Evolutionary conservation across 2,113 vertebrate genomes (phyloP).

Genomic region (Oxyruncus cristatus): DNA sequence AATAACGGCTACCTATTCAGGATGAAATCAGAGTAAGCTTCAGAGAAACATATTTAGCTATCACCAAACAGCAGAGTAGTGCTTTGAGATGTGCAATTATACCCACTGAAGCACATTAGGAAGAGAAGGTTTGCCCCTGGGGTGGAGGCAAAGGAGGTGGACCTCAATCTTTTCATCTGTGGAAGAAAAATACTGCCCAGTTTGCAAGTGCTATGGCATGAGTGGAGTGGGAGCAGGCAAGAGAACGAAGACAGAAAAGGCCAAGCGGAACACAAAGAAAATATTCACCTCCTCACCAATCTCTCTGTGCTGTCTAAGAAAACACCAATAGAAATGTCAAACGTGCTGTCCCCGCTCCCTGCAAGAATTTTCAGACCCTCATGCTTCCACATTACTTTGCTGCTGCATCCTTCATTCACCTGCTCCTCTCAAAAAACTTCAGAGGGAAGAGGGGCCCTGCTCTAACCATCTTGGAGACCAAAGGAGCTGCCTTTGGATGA

Average conservation of each 20-base stretch:
- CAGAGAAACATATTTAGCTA: not conserved
- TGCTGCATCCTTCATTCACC: not conserved
- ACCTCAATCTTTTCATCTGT: not conserved
- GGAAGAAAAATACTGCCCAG: not conserved
- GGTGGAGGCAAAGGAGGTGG: not conserved
- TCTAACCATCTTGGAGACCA: not conserved
- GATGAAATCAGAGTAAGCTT: not conserved
- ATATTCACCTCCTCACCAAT: not conserved
- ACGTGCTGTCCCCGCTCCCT: not conserved
- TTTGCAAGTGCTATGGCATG: not conserved
- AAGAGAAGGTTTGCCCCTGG: not conserved
- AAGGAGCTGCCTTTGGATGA: not conserved
- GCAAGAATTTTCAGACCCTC: not conserved
- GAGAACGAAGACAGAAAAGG: not conserved
- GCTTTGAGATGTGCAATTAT: conserved; percentile 4
- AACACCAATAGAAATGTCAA: not conserved
- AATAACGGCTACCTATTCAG: not conserved
- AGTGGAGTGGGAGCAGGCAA: not conserved
- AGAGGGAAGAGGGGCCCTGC: not conserved
- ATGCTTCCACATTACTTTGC: not conserved
- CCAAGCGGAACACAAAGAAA: not conserved
- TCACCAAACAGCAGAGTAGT: not conserved
- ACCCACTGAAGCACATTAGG: not conserved
- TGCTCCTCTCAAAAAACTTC: not conserved
- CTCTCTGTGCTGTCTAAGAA: not conserved